Conservation (phyloP, 2,888 invertebrate species). For the Phortica okadai region DNA sequence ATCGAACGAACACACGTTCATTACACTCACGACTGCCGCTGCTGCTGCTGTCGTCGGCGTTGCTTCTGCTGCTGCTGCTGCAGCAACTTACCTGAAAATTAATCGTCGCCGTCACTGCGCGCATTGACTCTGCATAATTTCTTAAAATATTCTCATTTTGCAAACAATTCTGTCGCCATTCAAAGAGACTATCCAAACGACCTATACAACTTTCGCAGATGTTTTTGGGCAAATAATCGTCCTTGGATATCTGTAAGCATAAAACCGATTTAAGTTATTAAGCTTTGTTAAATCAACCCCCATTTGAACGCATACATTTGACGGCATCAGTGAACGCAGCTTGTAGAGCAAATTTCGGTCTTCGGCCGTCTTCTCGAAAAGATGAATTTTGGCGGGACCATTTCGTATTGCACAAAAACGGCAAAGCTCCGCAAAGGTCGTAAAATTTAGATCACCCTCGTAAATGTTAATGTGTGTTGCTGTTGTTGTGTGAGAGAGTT, state of each 20-base stretch:
- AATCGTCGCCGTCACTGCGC: constrained; percentile 82
- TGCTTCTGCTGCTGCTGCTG: constrained; percentile 29
- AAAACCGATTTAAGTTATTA: not conserved
- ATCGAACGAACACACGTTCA: constrained; percentile 3
- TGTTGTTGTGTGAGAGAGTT: constrained; percentile 24
- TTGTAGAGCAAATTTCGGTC: constrained; percentile 84
- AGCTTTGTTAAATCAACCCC: not conserved
- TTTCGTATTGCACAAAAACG: constrained; percentile 84
- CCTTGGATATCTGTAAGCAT: constrained; percentile 81
- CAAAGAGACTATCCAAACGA: constrained; percentile 82
- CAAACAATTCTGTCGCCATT: constrained; percentile 82
- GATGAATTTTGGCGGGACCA: constrained; percentile 82
- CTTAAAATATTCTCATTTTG: constrained; percentile 82
- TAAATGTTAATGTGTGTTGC: constrained; percentile 32
- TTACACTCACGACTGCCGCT: not conserved
- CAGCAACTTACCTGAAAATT: constrained; percentile 80
- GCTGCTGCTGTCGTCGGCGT: not conserved
- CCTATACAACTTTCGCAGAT: constrained; percentile 84
- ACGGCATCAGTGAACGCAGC: constrained; percentile 82
- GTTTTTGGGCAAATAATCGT: constrained; percentile 84
- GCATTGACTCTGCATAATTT: constrained; percentile 83
- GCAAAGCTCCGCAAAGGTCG: constrained; percentile 83
- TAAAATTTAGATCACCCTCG: constrained; percentile 81
- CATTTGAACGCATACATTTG: constrained; percentile 79
- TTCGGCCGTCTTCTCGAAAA: constrained; percentile 85